Conservation (phyloP, 2,888 invertebrate genomes). For the Lasioglossum oenotherae region DNA sequence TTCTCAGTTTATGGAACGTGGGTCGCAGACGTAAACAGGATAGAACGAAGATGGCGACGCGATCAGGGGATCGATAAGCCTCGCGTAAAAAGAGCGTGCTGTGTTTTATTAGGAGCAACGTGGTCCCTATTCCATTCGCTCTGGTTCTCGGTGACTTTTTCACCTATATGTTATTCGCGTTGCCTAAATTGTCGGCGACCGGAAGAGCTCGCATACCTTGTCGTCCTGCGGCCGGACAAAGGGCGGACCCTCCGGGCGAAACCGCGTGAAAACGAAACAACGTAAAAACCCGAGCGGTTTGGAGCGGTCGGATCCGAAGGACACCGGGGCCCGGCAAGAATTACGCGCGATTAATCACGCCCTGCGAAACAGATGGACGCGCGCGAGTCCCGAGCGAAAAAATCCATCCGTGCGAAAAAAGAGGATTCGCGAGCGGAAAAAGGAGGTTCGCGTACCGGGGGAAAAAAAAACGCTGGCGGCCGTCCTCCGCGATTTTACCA, state of each 20-base stretch:
- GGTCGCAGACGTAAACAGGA: not conserved
- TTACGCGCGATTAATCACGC: slow-evolving; percentile 46
- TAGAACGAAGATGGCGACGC: not conserved
- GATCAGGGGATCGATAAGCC: not conserved
- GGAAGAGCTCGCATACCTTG: not conserved
- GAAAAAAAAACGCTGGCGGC: not conserved
- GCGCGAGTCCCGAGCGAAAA: slow-evolving; percentile 14
- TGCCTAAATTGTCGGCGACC: not conserved
- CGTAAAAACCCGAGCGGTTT: not conserved
- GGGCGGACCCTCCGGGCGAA: not conserved
- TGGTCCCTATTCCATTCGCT: not conserved
- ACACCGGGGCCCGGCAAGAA: not conserved
- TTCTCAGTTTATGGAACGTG: not conserved
- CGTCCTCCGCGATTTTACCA: slow-evolving; percentile 33
- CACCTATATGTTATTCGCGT: not conserved
- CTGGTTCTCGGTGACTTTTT: not conserved
- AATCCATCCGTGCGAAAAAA: slow-evolving; percentile 33
- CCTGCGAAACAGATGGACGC: slow-evolving; percentile 38
- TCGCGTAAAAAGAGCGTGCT: not conserved
- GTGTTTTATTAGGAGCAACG: not conserved
- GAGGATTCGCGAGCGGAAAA: slow-evolving; percentile 19
- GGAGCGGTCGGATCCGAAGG: slow-evolving; percentile 5
- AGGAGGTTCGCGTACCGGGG: not conserved
- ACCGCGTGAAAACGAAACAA: not conserved
- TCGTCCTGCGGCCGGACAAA: not conserved